Conservation (phyloP, 2,113 vertebrate genomes). For the Dendrocopos noguchii region DNA sequence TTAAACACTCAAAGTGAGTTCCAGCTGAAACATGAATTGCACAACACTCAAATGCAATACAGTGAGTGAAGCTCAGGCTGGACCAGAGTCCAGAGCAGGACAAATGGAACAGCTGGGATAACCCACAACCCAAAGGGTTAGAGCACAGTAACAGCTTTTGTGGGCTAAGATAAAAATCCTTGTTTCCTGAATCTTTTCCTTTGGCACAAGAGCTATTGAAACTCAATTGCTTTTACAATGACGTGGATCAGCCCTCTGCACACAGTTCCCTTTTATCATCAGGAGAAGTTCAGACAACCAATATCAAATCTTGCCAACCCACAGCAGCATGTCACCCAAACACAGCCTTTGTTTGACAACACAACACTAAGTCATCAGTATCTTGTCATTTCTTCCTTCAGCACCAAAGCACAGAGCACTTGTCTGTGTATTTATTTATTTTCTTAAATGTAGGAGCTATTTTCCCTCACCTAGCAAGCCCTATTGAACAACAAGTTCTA, state of each 20-base stretch:
- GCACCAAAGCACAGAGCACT: not conserved
- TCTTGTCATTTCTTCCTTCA: not conserved
- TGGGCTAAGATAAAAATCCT: not conserved
- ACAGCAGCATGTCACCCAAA: not conserved
- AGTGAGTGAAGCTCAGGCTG: not conserved
- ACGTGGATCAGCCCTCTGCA: not conserved
- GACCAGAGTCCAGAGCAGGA: not conserved
- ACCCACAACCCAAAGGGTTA: not conserved
- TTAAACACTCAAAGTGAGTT: not conserved
- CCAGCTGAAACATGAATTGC: not conserved
- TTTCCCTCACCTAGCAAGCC: conserved; percentile 41
- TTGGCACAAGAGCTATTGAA: not conserved
- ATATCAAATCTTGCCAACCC: not conserved
- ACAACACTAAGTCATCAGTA: not conserved
- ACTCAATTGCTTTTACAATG: not conserved
- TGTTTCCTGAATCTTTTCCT: not conserved
- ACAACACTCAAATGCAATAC: rapidly evolving
- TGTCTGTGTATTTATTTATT: conserved; percentile 34
- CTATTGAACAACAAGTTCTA: conserved; percentile 43
- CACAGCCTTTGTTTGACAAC: not conserved
- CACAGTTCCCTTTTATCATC: not conserved
- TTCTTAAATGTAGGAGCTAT: conserved; percentile 31
- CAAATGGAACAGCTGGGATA: not conserved
- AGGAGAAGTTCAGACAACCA: not conserved
- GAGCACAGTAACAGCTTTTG: rapidly evolving